Conservation (phyloP, 2,113 vertebrate genomes). For the Telmatochromis brichardi region DNA sequence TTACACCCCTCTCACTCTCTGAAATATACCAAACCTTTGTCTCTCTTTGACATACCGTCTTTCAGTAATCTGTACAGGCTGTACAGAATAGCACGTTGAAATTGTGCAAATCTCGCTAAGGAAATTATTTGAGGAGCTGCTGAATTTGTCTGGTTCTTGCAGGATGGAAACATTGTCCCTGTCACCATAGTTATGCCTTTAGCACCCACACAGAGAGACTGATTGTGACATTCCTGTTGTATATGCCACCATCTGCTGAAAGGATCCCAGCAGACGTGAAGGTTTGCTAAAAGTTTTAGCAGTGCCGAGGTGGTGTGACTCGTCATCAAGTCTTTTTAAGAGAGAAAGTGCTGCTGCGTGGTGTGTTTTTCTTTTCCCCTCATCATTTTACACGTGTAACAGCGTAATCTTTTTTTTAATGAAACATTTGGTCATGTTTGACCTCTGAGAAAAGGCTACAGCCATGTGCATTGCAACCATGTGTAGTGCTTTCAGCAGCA, state of each 20-base stretch:
- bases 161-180: slow-evolving; percentile 28
- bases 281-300: slow-evolving; percentile 14
- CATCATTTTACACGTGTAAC: not conserved
- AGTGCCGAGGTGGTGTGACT: not conserved
- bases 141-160: not conserved
- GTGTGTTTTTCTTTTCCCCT: not conserved
- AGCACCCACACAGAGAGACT: slow-evolving; percentile 10
- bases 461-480: not conserved
- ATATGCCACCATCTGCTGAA: slow-evolving; percentile 10
- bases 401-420: not conserved
- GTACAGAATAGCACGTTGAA: not conserved
- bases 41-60: not conserved
- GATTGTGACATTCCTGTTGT: slow-evolving; percentile 19
- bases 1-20: not conserved
- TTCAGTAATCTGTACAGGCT: not conserved
- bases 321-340: not conserved
- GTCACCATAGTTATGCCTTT: slow-evolving; percentile 16
- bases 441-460: not conserved
- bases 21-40: not conserved
- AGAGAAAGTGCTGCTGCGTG: not conserved
- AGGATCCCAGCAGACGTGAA: slow-evolving; percentile 12
- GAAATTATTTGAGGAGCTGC: not conserved
- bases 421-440: not conserved
- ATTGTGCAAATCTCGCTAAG: not conserved
- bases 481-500: not conserved